Evolutionary conservation across 2,797 vertebrate genomes (phyloP).

Genomic region (Hoplostethus mediterraneus): DNA sequence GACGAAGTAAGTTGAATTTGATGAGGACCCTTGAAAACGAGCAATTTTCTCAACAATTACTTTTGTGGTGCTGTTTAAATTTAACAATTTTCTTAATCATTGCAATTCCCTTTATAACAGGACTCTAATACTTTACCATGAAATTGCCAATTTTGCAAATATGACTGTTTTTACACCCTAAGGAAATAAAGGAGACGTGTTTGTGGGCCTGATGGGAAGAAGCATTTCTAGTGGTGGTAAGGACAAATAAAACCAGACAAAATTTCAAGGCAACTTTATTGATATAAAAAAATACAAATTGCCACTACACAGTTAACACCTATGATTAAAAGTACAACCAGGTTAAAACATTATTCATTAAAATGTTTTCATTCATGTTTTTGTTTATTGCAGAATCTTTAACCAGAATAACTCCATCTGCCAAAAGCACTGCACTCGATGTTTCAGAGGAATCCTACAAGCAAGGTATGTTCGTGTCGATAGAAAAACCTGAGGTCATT

Average conservation of each 20-base stretch:
- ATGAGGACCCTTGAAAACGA: no score
- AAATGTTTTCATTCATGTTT: conserved; percentile 52
- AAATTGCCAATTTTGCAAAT: not conserved
- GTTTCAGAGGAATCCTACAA: conserved; percentile 67
- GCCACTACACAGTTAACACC: conserved; percentile 55
- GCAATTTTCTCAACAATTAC: not conserved
- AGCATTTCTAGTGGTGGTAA: conserved; percentile 78
- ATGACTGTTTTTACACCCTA: not conserved
- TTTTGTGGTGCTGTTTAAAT: not conserved
- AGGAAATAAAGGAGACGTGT: conserved; percentile 76
- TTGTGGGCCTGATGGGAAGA: conserved; percentile 82
- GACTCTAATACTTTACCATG: no score
- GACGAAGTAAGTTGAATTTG: conserved; percentile 74
- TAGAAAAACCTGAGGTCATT: conserved; percentile 79
- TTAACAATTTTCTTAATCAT: not conserved
- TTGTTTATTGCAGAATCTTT: conserved; percentile 68
- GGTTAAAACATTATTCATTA: conserved; percentile 19
- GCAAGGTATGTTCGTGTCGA: conserved; percentile 69
- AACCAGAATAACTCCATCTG: conserved; percentile 56
- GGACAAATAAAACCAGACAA: conserved; percentile 28
- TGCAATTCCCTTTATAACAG: not conserved
- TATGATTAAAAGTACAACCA: conserved; percentile 51
- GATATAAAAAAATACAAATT: conserved; percentile 69
- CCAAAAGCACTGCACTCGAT: conserved; percentile 55
- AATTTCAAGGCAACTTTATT: conserved; percentile 75